These are phyloP conservation scores for Cossypha dichroa DNA, from an alignment of 2,797 vertebrate genomes.

Conservation along the genomic window DNA sequence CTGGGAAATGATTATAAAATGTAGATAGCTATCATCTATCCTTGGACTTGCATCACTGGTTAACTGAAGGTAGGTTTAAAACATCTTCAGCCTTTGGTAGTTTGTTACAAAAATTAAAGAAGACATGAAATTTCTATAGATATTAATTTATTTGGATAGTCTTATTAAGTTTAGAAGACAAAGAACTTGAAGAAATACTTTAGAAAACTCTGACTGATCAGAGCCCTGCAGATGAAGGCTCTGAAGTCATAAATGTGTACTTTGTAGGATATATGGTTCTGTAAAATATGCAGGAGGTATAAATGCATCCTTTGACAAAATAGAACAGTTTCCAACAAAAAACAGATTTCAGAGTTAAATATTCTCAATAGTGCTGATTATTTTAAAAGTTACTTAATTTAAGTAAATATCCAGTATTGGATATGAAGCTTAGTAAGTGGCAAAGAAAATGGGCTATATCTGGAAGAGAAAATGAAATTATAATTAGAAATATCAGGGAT, in stretches of 20 bases:
- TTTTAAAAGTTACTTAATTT: not conserved
- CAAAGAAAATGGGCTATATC: not conserved
- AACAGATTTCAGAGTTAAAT: not conserved
- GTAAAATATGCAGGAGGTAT: not conserved
- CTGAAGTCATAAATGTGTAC: not conserved
- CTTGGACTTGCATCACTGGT: not conserved
- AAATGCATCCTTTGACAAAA: not conserved
- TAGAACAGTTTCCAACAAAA: not conserved
- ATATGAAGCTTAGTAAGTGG: not conserved
- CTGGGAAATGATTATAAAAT: not conserved
- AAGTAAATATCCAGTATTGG: not conserved
- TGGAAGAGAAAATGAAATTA: not conserved
- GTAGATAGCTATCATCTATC: not conserved
- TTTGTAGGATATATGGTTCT: not conserved
- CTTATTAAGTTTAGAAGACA: not conserved
- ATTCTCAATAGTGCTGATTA: not conserved
- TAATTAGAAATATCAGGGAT: not conserved
- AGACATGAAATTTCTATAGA: not conserved
- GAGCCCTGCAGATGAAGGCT: not conserved
- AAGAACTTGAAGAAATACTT: not conserved
- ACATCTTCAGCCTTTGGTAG: not conserved
- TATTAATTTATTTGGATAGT: not conserved
- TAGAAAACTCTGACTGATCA: not conserved
- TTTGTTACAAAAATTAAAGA: not conserved
- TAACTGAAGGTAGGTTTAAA: not conserved